These are phyloP conservation scores for Tachysurus fulvidraco DNA, from an alignment of 2,113 vertebrate genomes.

Conservation along the genomic window DNA sequence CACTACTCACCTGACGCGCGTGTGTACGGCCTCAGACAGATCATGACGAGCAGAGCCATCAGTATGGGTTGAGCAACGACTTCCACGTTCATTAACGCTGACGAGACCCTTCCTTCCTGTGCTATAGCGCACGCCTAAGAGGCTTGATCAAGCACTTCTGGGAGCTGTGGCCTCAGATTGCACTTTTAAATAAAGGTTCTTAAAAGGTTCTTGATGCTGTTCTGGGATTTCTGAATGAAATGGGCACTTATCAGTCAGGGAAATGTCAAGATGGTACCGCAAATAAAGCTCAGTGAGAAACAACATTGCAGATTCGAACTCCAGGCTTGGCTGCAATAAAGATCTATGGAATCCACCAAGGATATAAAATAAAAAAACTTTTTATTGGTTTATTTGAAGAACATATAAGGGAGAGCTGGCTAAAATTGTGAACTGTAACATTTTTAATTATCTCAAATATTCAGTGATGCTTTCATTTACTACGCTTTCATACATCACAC, in stretches of 20 bases:
- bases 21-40: conserved; percentile 11
- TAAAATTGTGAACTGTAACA: not conserved
- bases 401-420: not conserved
- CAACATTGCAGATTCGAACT: not conserved
- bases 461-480: not conserved
- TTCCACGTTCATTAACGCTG: conserved; percentile 18
- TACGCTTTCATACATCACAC: not conserved
- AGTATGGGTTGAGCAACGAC: not conserved
- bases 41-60: not conserved
- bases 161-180: conserved; percentile 28
- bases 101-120: conserved; percentile 16
- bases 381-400: not conserved
- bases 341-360: not conserved
- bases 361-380: not conserved
- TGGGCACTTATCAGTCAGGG: conserved; percentile 3
- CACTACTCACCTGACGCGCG: not conserved
- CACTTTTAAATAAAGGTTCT: conserved; percentile 24
- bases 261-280: not conserved
- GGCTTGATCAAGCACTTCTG: conserved; percentile 28
- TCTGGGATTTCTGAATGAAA: conserved; percentile 10
- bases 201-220: conserved; percentile 17
- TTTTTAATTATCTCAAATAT: not conserved
- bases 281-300: conserved; percentile 7
- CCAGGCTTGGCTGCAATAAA: not conserved
- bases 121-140: not conserved